Percentiles rank a stretch among this genome's conserved stretches.
Conservation (phyloP, 2,888 invertebrate species). For the Lumbricus terrestris region DNA sequence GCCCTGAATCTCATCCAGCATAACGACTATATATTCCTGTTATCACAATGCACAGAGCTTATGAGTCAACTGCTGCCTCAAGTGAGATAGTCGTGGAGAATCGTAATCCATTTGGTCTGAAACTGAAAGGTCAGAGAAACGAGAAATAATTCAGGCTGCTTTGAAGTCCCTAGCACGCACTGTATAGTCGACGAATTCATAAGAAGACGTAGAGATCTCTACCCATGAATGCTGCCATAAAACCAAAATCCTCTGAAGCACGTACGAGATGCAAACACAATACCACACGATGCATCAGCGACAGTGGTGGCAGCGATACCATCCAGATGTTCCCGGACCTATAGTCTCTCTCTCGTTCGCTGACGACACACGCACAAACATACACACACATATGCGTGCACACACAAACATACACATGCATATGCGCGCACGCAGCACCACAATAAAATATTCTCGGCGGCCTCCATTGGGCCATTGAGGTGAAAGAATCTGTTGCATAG, state of each 20-base stretch:
- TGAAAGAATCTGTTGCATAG: conserved; percentile 3
- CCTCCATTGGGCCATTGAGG: background rate
- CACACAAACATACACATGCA: background rate
- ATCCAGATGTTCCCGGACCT: background rate
- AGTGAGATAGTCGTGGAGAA: background rate
- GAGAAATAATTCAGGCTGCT: background rate
- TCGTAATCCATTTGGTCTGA: background rate
- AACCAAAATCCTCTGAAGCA: background rate
- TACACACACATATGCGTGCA: background rate
- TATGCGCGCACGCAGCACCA: background rate
- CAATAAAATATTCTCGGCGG: conserved; percentile 3
- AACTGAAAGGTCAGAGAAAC: background rate
- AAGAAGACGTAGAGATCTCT: background rate
- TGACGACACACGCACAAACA: background rate
- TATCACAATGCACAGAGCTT: background rate
- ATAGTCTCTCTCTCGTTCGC: background rate
- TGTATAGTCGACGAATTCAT: background rate
- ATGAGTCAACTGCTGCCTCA: background rate
- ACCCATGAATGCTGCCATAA: background rate
- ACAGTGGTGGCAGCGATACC: background rate
- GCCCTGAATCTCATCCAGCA: background rate
- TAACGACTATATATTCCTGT: background rate
- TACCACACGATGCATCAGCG: background rate
- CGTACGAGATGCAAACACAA: background rate
- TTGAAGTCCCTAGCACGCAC: background rate